Evolutionary conservation across 2,888 invertebrate species (phyloP).

Genomic region (Cheilosia urbana): DNA sequence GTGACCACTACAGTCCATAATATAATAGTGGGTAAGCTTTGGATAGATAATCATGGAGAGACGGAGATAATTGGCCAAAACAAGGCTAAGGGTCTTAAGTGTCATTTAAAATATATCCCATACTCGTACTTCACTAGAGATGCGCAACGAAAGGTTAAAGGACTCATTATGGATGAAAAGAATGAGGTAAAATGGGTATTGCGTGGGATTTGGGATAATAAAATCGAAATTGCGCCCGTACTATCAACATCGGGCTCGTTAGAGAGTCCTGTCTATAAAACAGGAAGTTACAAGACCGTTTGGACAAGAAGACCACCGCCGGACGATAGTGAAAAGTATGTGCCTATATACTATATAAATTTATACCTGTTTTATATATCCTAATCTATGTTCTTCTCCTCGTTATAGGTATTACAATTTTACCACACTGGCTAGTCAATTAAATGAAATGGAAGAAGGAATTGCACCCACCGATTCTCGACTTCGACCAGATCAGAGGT

Average conservation of each 20-base stretch:
- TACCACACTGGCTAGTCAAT: constrained; percentile 96
- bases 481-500: constrained; percentile 96
- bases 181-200: constrained; percentile 91
- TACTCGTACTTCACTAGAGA: constrained; percentile 99
- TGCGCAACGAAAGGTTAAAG: constrained; percentile 95
- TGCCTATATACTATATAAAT: constrained; percentile 59
- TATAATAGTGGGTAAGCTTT: constrained; percentile 99
- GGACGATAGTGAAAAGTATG: constrained; percentile 87
- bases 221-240: constrained; percentile 97
- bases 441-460: constrained; percentile 96
- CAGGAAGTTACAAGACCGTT: constrained; percentile 92
- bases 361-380: background rate
- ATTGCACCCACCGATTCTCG: constrained; percentile 98
- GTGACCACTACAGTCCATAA: constrained; percentile 99
- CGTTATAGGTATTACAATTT: constrained; percentile 92
- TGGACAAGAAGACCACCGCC: constrained; percentile 94
- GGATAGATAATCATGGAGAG: constrained; percentile 99
- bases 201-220: constrained; percentile 97
- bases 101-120: constrained; percentile 98
- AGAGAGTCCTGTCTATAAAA: constrained; percentile 95
- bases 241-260: constrained; percentile 85
- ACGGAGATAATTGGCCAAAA: constrained; percentile 97
- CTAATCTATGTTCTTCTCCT: too few relatives aligned
- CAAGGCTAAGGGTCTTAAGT: constrained; percentile 94
- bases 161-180: constrained; percentile 89